Evolutionary conservation across 2,888 invertebrate genomes (phyloP).

Genomic region (Ophion slaviceki): DNA sequence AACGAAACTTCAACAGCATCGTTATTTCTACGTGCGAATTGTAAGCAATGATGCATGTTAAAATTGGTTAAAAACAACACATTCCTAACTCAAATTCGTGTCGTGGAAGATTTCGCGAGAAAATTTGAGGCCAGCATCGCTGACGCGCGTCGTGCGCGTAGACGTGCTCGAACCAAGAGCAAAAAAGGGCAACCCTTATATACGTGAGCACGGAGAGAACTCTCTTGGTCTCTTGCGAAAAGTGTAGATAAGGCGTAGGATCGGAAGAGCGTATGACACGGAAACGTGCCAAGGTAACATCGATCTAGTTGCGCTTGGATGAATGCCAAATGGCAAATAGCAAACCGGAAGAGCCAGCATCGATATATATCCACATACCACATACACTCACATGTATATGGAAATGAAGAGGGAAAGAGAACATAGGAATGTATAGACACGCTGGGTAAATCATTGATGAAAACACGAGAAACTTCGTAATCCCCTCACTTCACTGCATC

Average conservation of each 20-base stretch:
- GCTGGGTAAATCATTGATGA: conserved; percentile 51
- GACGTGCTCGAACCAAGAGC: conserved; percentile 21
- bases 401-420: background rate
- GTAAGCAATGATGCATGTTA: background rate
- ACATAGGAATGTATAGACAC: conserved; percentile 19
- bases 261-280: conserved; percentile 52
- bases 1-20: background rate
- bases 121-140: conserved; percentile 8
- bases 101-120: conserved; percentile 9
- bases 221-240: conserved; percentile 48
- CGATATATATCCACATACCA: background rate
- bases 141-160: conserved; percentile 15
- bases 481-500: conserved; percentile 36
- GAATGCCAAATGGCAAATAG: conserved; percentile 75
- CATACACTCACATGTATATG: background rate
- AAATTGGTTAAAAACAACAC: background rate
- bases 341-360: conserved; percentile 61
- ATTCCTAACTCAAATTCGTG: background rate
- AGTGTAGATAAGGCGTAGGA: conserved; percentile 63
- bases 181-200: conserved; percentile 26
- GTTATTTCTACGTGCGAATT: background rate
- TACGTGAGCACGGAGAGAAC: conserved; percentile 39
- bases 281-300: conserved; percentile 77
- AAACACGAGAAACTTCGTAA: conserved; percentile 54
- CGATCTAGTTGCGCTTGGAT: conserved; percentile 79